Base-by-base conservation (phyloP, 2,797 vertebrate species). In the Merluccius polli region DNA sequence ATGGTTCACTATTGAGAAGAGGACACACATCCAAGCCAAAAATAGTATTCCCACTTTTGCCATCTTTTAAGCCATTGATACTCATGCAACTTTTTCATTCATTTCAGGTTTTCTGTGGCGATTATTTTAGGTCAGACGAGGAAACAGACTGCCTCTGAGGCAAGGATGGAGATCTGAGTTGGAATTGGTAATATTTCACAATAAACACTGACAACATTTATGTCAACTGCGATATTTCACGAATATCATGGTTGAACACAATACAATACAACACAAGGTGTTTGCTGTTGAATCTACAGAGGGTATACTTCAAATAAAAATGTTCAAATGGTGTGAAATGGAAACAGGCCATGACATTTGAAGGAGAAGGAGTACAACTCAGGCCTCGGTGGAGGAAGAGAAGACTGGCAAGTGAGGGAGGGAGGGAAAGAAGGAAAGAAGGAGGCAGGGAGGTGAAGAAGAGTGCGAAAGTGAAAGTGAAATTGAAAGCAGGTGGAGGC, bases 401-500 rank as follows among this genome's bases (percentile, higher is more conserved):
- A 21, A 68, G 33, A 15, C 35, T 36, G 24, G 33, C 30, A 27
- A 32, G n/a, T 52, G 38, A 33, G n/a, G 73, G 75, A 72, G 76
- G 81, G 67, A 70, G 27, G 77, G 77, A 77, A 68, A 70, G 35
- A 77, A 79, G 78, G 77, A 71, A 5, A 75, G 70, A 73, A 73
- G 76, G 78, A 71, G n/a, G 18, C 10, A 76, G 73, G 81, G 79
- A 81, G 79, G 13, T 16, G 21, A 29, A 48, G 35, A 3, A 29
- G 5, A 13, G 52, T 18, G 44, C 4, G 44, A 29, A 72, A 75
- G 83, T 69, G 82, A 41, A 77, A 79, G 75, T 80, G 21, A 52
- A 59, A 24, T 59, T 84, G 81, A 75, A 41, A 12, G 73, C 79
- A 71, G 76, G 69, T 73, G 81, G 76, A n/a, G 32, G 30, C 72